phyloP scores from a whole-genome alignment of 1,140 invertebrate genomes.

The Vanessa tameamea region DNA sequence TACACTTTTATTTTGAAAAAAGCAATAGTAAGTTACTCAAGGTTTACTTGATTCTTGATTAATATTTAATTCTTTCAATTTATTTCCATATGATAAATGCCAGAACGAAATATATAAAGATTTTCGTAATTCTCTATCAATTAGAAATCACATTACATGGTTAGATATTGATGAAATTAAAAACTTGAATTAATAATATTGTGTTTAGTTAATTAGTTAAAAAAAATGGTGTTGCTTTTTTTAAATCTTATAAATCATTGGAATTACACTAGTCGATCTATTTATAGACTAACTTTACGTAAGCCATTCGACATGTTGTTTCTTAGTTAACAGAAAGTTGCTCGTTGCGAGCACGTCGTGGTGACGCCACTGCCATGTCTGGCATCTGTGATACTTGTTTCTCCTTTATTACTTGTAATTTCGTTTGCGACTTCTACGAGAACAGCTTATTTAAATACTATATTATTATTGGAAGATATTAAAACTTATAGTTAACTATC shows the following conservation, averaged over 20 bases:
- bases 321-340: slow-evolving; percentile 47
- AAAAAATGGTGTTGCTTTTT: no score
- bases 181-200: neutral
- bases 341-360: slow-evolving; percentile 25
- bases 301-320: slow-evolving; percentile 36
- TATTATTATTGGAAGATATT: neutral
- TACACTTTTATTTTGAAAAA: no score
- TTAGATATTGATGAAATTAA: neutral
- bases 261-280: slow-evolving; percentile 31
- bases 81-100: neutral
- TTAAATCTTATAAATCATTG: neutral
- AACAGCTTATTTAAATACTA: neutral
- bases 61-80: no score
- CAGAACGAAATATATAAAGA: neutral
- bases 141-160: neutral
- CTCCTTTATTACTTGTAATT: slow-evolving; percentile 27
- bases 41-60: no score
- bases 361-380: slow-evolving; percentile 27
- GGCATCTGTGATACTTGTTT: slow-evolving; percentile 13
- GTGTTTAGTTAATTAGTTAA: no score
- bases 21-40: no score
- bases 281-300: slow-evolving; percentile 50
- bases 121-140: neutral
- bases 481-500: neutral
- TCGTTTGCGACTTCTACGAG: slow-evolving; percentile 8